Conservation (phyloP, 2,888 invertebrate genomes). For the Cataglyphis altisquamis region DNA sequence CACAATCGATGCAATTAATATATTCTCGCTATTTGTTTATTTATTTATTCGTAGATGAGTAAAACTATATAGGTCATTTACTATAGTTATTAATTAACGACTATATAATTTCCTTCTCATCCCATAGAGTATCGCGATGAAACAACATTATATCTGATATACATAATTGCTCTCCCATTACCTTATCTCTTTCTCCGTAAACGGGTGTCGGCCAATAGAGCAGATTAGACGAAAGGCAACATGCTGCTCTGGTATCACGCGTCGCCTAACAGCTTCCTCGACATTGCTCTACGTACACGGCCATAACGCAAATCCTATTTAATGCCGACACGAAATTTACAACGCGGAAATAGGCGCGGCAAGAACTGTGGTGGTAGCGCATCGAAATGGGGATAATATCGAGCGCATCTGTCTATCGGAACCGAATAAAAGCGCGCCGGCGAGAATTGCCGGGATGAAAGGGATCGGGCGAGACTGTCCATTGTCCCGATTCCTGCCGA, state of each 20-base stretch:
- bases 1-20: not conserved
- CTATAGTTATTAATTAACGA: not conserved
- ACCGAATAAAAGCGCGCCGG: slow-evolving; percentile 51
- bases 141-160: slow-evolving; percentile 10
- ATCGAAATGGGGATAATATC: slow-evolving; percentile 63
- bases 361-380: slow-evolving; percentile 13
- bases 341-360: slow-evolving; percentile 42
- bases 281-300: not conserved
- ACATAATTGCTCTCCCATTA: not conserved
- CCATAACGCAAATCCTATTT: slow-evolving; percentile 12
- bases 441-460: slow-evolving; percentile 47
- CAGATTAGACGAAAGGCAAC: slow-evolving; percentile 41
- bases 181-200: slow-evolving; percentile 28
- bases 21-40: not conserved
- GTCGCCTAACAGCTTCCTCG: slow-evolving; percentile 39
- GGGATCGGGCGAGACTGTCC: slow-evolving; percentile 53
- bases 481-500: slow-evolving; percentile 61
- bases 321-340: slow-evolving; percentile 44
- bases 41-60: not conserved
- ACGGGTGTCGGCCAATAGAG: slow-evolving; percentile 34
- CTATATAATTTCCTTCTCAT: not conserved
- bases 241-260: slow-evolving; percentile 34
- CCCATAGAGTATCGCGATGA: not conserved
- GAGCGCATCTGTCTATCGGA: slow-evolving; percentile 58
- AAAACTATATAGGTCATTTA: not conserved